Evolutionary conservation across 2,888 invertebrate species (phyloP).

Genomic region (Ormia ochracea): DNA sequence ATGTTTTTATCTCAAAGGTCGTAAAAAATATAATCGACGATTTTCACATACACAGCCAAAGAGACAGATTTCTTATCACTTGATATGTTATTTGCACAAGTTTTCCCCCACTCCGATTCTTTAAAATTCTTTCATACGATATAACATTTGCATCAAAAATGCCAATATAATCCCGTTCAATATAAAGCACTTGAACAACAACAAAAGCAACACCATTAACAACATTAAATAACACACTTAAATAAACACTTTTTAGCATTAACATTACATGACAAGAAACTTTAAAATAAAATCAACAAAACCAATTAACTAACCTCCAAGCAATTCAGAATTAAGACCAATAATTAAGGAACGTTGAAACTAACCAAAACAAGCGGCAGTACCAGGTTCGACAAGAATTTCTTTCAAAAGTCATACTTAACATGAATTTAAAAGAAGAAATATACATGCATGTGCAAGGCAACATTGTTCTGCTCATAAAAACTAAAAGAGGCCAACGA

Average conservation of each 20-base stretch:
- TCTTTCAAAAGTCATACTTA: slow-evolving; percentile 36
- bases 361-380: background rate
- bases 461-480: slow-evolving; percentile 50
- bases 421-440: slow-evolving; percentile 48
- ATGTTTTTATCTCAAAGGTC: slow-evolving; percentile 19
- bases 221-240: background rate
- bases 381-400: slow-evolving; percentile 7
- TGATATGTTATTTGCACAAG: background rate
- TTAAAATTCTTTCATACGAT: background rate
- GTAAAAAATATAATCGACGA: slow-evolving; percentile 21
- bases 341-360: slow-evolving; percentile 44
- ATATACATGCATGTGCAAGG: background rate
- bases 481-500: background rate
- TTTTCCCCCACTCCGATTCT: background rate
- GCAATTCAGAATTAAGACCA: background rate
- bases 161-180: slow-evolving; percentile 35
- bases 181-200: background rate
- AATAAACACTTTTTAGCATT: slow-evolving; percentile 11
- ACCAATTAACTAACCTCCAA: background rate
- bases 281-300: slow-evolving; percentile 18
- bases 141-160: slow-evolving; percentile 12
- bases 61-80: slow-evolving; percentile 17
- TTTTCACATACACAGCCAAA: too few species aligned
- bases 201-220: background rate
- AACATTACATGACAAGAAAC: slow-evolving; percentile 38